phyloP scores from a whole-genome alignment of 1,140 invertebrate species.

The Cepaea nemoralis region DNA sequence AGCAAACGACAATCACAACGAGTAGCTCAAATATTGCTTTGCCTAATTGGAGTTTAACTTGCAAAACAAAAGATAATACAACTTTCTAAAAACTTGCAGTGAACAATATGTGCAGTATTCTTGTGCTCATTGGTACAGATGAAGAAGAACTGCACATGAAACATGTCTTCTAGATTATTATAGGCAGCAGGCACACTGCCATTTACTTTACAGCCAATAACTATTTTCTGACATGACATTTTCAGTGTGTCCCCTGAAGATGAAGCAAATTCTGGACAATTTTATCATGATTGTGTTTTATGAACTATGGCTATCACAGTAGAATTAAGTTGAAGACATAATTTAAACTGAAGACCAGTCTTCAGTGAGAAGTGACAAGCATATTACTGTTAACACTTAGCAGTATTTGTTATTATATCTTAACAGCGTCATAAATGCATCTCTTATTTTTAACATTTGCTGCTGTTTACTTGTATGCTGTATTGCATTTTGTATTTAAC shows the following conservation, averaged over 20 bases:
- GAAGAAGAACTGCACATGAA: too few relatives aligned
- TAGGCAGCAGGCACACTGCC: neutral
- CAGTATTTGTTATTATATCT: neutral
- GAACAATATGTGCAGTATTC: too few relatives aligned
- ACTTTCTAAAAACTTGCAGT: too few relatives aligned
- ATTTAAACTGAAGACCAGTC: neutral
- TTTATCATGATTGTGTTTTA: neutral
- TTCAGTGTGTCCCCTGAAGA: neutral
- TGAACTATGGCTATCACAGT: neutral
- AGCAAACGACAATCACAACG: conserved; percentile 6
- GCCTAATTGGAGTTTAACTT: too few relatives aligned
- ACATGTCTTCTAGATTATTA: too few relatives aligned
- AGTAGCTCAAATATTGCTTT: neutral
- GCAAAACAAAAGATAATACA: too few relatives aligned
- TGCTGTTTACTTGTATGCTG: neutral
- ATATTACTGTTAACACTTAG: neutral
- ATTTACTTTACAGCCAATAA: neutral
- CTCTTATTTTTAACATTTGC: neutral
- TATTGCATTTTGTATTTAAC: neutral
- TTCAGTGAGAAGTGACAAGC: neutral
- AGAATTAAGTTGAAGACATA: neutral
- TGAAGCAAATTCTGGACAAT: neutral
- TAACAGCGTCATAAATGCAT: neutral
- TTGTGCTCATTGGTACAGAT: too few relatives aligned
- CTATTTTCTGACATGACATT: neutral